Conservation (phyloP, 2,888 invertebrate genomes). For the Leucophenga maculata region DNA sequence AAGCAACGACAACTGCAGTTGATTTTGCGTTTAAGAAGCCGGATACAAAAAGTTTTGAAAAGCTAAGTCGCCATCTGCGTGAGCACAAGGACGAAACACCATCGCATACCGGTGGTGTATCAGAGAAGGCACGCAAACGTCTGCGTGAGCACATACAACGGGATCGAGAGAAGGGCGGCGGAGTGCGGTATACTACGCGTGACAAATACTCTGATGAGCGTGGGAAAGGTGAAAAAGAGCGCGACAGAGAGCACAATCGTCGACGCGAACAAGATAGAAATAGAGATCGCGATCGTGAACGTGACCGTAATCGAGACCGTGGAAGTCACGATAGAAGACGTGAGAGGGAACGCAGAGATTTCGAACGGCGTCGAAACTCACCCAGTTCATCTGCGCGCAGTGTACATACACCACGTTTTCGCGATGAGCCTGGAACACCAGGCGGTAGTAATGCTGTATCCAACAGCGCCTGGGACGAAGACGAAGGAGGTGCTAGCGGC, state of each 20-base stretch:
- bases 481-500: constrained; percentile 68
- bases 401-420: constrained; percentile 77
- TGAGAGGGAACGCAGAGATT: constrained; percentile 52
- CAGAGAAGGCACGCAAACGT: constrained; percentile 78
- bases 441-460: constrained; percentile 78
- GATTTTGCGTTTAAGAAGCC: constrained; percentile 70
- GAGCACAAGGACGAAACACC: constrained; percentile 90
- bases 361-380: constrained; percentile 41
- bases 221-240: constrained; percentile 40
- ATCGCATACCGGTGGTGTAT: constrained; percentile 93
- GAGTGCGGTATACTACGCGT: constrained; percentile 53
- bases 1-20: constrained; percentile 29
- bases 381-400: constrained; percentile 67
- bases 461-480: constrained; percentile 78
- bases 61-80: constrained; percentile 79
- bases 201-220: constrained; percentile 38
- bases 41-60: constrained; percentile 67
- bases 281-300: constrained; percentile 55
- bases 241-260: constrained; percentile 49
- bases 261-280: constrained; percentile 68
- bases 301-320: constrained; percentile 50
- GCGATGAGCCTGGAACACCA: constrained; percentile 91
- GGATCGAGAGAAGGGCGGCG: constrained; percentile 57
- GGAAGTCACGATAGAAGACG: constrained; percentile 30
- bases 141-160: constrained; percentile 79